Evolutionary conservation across 2,113 vertebrate species (phyloP).

Genomic region (Epinephelus cyanopodus): DNA sequence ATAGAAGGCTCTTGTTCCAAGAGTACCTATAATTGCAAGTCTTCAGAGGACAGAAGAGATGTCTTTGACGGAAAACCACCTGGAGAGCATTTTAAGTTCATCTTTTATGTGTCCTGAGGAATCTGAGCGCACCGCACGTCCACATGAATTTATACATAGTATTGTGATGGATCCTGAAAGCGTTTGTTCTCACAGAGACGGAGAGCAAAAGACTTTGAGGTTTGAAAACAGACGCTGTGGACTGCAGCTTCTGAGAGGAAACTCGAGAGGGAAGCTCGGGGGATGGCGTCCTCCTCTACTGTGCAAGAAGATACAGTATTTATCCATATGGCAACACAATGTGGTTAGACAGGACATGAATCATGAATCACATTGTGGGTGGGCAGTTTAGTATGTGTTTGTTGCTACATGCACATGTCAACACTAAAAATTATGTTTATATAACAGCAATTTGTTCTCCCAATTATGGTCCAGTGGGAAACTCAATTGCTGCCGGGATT

Average conservation of each 20-base stretch:
- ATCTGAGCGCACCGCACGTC: not conserved
- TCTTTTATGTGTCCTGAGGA: conserved; percentile 15
- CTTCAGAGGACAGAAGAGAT: conserved; percentile 20
- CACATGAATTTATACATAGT: not conserved
- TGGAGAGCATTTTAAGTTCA: conserved; percentile 37
- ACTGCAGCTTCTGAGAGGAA: conserved; percentile 15
- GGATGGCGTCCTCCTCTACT: not conserved
- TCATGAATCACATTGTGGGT: not conserved
- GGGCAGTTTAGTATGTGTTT: not conserved
- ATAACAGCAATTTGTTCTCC: not conserved
- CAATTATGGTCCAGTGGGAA: not conserved
- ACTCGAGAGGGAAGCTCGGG: not conserved
- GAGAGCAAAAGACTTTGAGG: not conserved
- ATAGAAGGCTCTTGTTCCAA: not conserved
- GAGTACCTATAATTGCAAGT: conserved; percentile 33
- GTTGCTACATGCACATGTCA: not conserved
- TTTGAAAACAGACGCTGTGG: not conserved
- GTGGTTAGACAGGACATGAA: not conserved
- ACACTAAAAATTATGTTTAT: not conserved
- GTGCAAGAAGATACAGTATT: not conserved
- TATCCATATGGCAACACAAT: not conserved
- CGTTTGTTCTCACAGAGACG: not conserved
- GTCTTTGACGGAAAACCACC: conserved; percentile 38
- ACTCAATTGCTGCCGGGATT: not conserved
- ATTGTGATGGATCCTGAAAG: not conserved